Conservation (phyloP, 2,797 vertebrate genomes). For the Lagodon rhomboides region DNA sequence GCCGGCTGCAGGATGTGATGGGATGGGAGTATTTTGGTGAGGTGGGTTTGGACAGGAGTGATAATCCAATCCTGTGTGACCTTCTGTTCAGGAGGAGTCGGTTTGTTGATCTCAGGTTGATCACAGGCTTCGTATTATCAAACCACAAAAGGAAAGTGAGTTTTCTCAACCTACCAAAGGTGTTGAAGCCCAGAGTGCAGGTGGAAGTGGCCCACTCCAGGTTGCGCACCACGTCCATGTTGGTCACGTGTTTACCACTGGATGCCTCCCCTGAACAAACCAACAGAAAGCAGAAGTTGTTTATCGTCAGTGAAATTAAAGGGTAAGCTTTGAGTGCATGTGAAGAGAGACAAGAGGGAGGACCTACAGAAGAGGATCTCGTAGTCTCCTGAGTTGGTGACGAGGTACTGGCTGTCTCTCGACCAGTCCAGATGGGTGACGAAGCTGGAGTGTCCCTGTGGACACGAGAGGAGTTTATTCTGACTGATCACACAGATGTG, state of each 20-base stretch:
- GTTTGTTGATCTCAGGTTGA: background rate
- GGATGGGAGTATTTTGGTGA: too few relatives aligned
- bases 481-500: background rate
- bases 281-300: background rate
- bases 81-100: background rate
- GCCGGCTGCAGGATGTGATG: too few relatives aligned
- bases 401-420: conserved; percentile 88
- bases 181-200: conserved; percentile 89
- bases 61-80: too few relatives aligned
- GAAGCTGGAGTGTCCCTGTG: conserved; percentile 94
- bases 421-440: conserved; percentile 95
- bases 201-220: conserved; percentile 89
- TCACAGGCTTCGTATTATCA: background rate
- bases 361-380: conserved; percentile 94
- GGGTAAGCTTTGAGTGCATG: fast-evolving
- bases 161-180: conserved; percentile 85
- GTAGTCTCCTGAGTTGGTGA: conserved; percentile 96
- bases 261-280: conserved; percentile 87
- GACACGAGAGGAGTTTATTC: background rate
- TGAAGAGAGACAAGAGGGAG: background rate
- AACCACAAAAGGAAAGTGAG: background rate
- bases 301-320: background rate
- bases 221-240: conserved; percentile 86
- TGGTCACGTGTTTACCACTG: conserved; percentile 92
- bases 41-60: too few relatives aligned